phyloP scores from a whole-genome alignment of 2,113 vertebrate species.

The Percina caprodes region DNA sequence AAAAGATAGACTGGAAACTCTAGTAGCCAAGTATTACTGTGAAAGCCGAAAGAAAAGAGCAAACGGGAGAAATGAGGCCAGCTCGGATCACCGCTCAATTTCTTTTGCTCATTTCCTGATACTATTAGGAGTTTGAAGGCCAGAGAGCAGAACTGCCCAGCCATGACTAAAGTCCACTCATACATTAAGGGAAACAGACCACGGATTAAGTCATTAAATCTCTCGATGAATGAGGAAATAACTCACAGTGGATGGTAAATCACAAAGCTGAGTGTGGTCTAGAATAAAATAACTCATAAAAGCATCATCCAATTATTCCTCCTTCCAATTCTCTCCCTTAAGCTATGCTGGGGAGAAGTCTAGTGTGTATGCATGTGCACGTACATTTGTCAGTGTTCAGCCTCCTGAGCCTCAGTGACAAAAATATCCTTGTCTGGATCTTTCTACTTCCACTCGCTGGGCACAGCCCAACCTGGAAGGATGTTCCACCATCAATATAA shows the following conservation, averaged over 20 bases:
- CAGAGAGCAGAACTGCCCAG: constrained; percentile 45
- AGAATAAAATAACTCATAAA: constrained; percentile 62
- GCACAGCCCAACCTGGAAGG: constrained; percentile 14
- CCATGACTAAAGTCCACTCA: constrained; percentile 70
- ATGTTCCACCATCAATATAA: constrained; percentile 10
- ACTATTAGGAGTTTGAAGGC: constrained; percentile 54
- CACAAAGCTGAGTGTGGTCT: constrained; percentile 41
- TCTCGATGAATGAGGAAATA: constrained; percentile 48
- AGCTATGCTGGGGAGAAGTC: constrained; percentile 42
- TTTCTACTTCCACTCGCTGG: constrained; percentile 38
- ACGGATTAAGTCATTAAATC: constrained; percentile 50
- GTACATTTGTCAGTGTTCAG: constrained; percentile 45
- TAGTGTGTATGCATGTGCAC: neutral
- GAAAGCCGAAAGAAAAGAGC: constrained; percentile 27
- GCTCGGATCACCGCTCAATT: constrained; percentile 57
- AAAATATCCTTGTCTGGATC: constrained; percentile 27
- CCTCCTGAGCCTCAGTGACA: constrained; percentile 19
- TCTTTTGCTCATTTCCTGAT: constrained; percentile 70
- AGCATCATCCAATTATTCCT: constrained; percentile 65
- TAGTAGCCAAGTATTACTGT: constrained; percentile 37
- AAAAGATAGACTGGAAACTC: constrained; percentile 46
- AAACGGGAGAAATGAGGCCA: constrained; percentile 61
- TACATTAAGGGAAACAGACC: constrained; percentile 60
- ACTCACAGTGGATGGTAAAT: constrained; percentile 47
- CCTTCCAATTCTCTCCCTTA: constrained; percentile 40